Evolutionary conservation across 2,113 vertebrate genomes (phyloP), one percentile per base, ranked within the genome.

Genomic region (Peromyscus californicus): DNA sequence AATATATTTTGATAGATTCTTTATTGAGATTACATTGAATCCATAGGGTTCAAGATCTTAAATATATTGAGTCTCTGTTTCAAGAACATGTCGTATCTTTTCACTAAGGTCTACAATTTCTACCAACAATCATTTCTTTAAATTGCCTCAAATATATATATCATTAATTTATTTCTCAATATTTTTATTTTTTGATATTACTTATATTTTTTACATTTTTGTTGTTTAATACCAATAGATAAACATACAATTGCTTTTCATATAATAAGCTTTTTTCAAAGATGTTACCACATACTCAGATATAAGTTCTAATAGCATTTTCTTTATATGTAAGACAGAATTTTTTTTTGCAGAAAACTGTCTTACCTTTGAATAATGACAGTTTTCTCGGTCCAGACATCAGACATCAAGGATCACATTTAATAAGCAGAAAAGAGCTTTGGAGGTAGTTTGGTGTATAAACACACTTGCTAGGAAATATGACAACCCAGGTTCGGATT

Each of bases 141-240:
- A 76, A 48, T 90, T 57, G 84, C 0, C 65, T 2, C 51, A 7
- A 29, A 63, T 42, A 84, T 17, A 16, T 48, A 36, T 26, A 48
- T 8, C n/a, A 31, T 94, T 85, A 88, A 67, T n/a, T 48, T 79
- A 87, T 84, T 26, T 95, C 36, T 67, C 75, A 89, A 45, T 72
- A 78, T 86, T 90, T 91, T n/a, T 76, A 65, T 93, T 69, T 26
- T 96, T 22, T 75, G 19, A 86, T 65, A 36, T 65, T n/a, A 79
- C 22, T 83, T 59, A 79, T 82, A 42, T 33, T 33, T 85, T 65
- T 54, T 72, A 3, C 79, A 48, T 86, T 84, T 85, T 22, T 51
- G 31, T 36, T 76, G 26, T 54, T 94, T 90, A 36, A 85, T 65
- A 3, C 1, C 29, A 89, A 26, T 59, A n/a, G 54, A 78, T 45